A percentile compares a stretch with the other conserved stretches of the same genome.
Evolutionary conservation across 2,797 vertebrate genomes (phyloP).

Genomic region (Epinephelus malabaricus): DNA sequence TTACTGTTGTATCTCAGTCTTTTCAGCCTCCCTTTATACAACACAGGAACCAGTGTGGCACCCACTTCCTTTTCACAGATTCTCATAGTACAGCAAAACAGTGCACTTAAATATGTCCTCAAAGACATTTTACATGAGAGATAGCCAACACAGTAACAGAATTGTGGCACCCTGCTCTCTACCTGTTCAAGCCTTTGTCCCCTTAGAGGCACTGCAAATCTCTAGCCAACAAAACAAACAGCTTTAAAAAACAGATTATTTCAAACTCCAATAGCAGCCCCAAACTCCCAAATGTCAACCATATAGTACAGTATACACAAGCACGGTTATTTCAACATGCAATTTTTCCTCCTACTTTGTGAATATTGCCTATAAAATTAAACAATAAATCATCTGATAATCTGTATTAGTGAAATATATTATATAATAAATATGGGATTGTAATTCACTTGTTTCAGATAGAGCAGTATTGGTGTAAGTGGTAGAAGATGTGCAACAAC

Average conservation of each 20-base stretch:
- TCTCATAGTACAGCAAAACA: no score
- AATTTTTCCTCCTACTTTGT: background rate
- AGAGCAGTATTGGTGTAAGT: background rate
- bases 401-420: no score
- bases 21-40: no score
- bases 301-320: background rate
- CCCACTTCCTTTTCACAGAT: no score
- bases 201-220: background rate
- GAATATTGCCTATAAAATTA: background rate
- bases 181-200: background rate
- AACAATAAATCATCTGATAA: background rate
- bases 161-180: background rate
- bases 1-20: no score
- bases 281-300: background rate
- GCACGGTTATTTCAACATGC: background rate
- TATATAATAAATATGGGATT: no score
- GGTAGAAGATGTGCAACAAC: background rate
- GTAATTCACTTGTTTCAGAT: background rate
- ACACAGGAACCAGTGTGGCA: no score
- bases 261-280: background rate
- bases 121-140: no score
- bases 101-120: no score
- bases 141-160: no score
- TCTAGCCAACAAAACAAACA: conserved; percentile 5
- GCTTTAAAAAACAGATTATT: background rate